Conservation (phyloP, 2,888 invertebrate genomes). For the Camptogramma bilineatum region DNA sequence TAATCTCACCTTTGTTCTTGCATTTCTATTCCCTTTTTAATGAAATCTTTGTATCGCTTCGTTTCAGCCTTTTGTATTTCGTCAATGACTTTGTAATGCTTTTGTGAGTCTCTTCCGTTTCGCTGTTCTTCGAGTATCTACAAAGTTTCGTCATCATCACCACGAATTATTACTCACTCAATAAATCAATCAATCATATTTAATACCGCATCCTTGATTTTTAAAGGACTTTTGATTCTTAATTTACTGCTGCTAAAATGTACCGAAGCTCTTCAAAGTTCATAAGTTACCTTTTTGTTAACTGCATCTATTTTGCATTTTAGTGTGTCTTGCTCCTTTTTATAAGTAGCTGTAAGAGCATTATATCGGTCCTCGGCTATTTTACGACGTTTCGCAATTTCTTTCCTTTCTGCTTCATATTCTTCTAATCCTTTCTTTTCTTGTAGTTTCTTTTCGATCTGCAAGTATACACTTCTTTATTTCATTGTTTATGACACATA, state of each 20-base stretch:
- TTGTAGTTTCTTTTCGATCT: slow-evolving; percentile 46
- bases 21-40: slow-evolving; percentile 51
- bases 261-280: background rate
- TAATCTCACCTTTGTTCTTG: slow-evolving; percentile 46
- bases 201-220: too few species aligned
- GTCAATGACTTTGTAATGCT: slow-evolving; percentile 51
- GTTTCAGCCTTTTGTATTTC: slow-evolving; percentile 49
- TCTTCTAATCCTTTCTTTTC: slow-evolving; percentile 48
- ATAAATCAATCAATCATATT: too few species aligned
- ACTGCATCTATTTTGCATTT: slow-evolving; percentile 49
- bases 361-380: slow-evolving; percentile 44
- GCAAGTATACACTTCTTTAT: background rate
- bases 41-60: slow-evolving; percentile 54
- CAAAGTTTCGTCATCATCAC: slow-evolving; percentile 20
- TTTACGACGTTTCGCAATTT: slow-evolving; percentile 33
- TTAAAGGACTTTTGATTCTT: too few species aligned
- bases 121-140: slow-evolving; percentile 51
- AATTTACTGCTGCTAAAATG: background rate
- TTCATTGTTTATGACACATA: too few species aligned
- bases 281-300: slow-evolving; percentile 47
- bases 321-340: slow-evolving; percentile 51
- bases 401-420: slow-evolving; percentile 45
- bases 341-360: slow-evolving; percentile 47
- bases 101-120: slow-evolving; percentile 40
- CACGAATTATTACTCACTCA: too few species aligned